Conservation (phyloP, 1,140 invertebrate species). For the Halictus rubicundus region DNA sequence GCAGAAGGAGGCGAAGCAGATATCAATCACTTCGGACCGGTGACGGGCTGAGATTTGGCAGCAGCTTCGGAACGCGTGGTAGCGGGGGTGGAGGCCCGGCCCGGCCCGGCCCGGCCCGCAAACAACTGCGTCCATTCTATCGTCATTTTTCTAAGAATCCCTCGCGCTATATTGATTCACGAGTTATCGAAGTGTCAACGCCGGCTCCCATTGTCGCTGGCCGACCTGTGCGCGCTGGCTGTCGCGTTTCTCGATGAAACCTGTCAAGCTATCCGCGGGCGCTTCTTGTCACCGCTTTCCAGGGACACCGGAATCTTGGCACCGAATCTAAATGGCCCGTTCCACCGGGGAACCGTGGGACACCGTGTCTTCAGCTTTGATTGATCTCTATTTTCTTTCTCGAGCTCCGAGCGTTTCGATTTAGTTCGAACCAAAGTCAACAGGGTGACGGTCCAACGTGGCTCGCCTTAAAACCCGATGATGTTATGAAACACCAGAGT, state of each 20-base stretch:
- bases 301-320: constrained; percentile 27
- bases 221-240: not conserved
- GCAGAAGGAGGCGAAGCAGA: constrained; percentile 61
- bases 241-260: constrained; percentile 20
- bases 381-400: constrained; percentile 20
- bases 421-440: not conserved
- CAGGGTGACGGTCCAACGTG: not conserved
- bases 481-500: not conserved
- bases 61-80: constrained; percentile 60
- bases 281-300: constrained; percentile 24
- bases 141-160: constrained; percentile 69
- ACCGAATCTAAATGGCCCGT: not conserved
- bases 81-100: constrained; percentile 41
- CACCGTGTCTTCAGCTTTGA: constrained; percentile 8
- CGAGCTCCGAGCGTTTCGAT: not conserved
- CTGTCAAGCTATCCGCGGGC: constrained; percentile 16
- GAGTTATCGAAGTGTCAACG: constrained; percentile 64
- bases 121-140: constrained; percentile 67
- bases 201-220: constrained; percentile 28
- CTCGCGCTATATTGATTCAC: constrained; percentile 60
- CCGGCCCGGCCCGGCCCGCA: constrained; percentile 47
- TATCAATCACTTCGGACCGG: constrained; percentile 71
- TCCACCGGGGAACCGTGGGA: constrained; percentile 20
- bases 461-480: not conserved
- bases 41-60: constrained; percentile 73